Conservation (phyloP, 2,113 vertebrate species). For the Tiliqua scincoides region DNA sequence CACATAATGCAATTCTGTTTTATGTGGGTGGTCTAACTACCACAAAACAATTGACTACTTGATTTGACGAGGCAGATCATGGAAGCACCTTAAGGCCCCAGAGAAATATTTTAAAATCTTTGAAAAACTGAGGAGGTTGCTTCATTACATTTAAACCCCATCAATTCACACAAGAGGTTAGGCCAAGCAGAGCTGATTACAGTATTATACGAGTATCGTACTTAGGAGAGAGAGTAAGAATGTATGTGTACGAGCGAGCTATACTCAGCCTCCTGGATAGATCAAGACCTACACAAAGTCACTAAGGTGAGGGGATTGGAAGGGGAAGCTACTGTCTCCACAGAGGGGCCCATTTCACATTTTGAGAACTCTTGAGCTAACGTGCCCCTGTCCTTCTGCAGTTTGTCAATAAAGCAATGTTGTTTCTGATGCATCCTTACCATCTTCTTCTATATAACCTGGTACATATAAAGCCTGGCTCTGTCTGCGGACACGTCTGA, state of each 20-base stretch:
- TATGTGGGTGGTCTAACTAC: too few species aligned
- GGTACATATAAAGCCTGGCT: slow-evolving; percentile 61
- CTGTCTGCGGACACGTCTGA: slow-evolving; percentile 31
- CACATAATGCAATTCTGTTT: too few species aligned
- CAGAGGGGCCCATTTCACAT: neutral
- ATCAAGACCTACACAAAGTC: neutral
- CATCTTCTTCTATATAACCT: slow-evolving; percentile 73
- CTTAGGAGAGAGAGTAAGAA: slow-evolving; percentile 30
- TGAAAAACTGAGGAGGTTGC: too few species aligned
- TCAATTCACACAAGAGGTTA: too few species aligned
- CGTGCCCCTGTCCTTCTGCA: neutral
- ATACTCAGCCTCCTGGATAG: neutral
- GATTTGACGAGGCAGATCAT: too few species aligned
- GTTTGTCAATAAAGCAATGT: neutral
- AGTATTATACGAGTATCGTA: slow-evolving; percentile 56
- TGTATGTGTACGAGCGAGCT: too few species aligned
- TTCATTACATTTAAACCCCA: too few species aligned
- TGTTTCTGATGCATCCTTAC: slow-evolving; percentile 44
- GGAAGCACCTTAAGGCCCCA: too few species aligned
- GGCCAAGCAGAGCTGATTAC: too few species aligned
- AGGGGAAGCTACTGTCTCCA: neutral
- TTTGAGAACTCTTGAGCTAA: neutral
- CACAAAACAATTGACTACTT: too few species aligned
- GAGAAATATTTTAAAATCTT: too few species aligned
- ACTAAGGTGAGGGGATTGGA: neutral